Conservation (phyloP, 37 sponge, comb jelly and placozoan species). For the Aphrocallistes beatrix region DNA sequence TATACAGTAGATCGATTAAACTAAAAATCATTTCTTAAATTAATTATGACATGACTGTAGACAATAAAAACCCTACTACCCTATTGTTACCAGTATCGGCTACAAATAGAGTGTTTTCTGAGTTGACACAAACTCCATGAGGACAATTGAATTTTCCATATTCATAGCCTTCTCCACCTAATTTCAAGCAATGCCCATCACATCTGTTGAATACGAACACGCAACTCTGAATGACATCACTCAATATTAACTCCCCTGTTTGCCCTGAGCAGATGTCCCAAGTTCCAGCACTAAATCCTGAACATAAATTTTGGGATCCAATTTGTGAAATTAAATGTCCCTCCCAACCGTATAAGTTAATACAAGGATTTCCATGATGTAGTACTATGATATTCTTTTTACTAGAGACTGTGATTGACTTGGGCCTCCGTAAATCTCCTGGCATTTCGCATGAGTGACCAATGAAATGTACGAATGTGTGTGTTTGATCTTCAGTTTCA, state of each 20-base stretch:
- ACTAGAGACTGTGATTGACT: not conserved
- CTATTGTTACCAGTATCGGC: not conserved
- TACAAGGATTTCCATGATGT: not conserved
- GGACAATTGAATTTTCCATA: not conserved
- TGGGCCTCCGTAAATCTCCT: not conserved
- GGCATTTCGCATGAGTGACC: not conserved
- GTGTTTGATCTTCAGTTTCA: not conserved
- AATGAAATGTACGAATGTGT: not conserved
- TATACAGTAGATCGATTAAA: too few species aligned
- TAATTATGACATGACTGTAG: not conserved
- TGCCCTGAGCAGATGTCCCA: not conserved
- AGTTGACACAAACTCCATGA: not conserved
- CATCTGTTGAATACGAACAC: not conserved
- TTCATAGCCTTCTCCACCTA: not conserved
- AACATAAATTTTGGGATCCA: not conserved
- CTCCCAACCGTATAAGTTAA: constrained; percentile 5
- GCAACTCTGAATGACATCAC: not conserved
- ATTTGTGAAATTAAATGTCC: not conserved
- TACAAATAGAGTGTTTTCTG: not conserved
- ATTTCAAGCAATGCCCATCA: not conserved
- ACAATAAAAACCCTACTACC: not conserved
- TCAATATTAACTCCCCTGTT: not conserved
- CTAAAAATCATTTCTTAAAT: too few species aligned
- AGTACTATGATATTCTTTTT: not conserved
- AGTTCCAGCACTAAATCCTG: not conserved